phyloP scores from a whole-genome alignment of 2,888 invertebrate species.

The Balanococcus diminutus region DNA sequence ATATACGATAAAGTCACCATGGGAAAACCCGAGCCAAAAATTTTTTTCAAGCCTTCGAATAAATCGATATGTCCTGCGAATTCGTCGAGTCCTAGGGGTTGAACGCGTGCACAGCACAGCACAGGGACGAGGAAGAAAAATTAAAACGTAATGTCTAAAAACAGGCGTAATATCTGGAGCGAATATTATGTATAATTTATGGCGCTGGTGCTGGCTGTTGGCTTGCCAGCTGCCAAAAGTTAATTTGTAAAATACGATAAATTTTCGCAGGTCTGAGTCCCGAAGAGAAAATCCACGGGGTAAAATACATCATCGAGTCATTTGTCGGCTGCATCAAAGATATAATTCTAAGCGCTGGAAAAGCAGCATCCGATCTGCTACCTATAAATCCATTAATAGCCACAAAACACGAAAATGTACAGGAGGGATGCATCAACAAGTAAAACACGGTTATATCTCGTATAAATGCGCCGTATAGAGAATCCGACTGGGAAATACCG shows the following conservation, averaged over 20 bases:
- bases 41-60: background rate
- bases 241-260: slow-evolving; percentile 4
- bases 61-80: background rate
- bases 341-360: slow-evolving; percentile 83
- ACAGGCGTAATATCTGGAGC: background rate
- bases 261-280: slow-evolving; percentile 76
- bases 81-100: background rate
- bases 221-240: background rate
- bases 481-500: background rate
- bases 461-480: background rate
- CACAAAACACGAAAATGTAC: slow-evolving; percentile 86
- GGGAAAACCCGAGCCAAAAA: background rate
- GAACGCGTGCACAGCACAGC: too few relatives aligned
- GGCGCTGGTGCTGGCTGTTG: background rate
- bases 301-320: slow-evolving; percentile 90
- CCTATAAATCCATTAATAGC: slow-evolving; percentile 84
- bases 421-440: slow-evolving; percentile 85
- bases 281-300: slow-evolving; percentile 85
- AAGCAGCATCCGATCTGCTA: slow-evolving; percentile 80
- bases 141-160: background rate
- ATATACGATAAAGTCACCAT: background rate
- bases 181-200: background rate
- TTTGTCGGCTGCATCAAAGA: slow-evolving; percentile 91
- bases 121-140: background rate
- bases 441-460: background rate